phyloP scores from a whole-genome alignment of 2,888 invertebrate species.

The Cephus rjabovi region DNA sequence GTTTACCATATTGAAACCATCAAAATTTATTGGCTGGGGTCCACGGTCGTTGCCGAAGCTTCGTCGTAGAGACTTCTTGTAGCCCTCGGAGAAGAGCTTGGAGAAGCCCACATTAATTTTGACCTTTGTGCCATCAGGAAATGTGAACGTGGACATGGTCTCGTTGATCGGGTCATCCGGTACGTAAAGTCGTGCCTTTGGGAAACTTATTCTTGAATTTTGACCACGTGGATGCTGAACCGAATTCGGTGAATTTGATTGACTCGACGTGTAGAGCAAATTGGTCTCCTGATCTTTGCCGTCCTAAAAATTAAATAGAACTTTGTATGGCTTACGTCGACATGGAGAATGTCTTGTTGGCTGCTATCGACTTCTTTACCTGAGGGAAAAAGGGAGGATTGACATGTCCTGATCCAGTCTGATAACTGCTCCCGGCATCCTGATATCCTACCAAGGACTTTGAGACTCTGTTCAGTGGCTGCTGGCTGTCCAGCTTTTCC shows the following conservation, averaged over 20 bases:
- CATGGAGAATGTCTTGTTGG: not conserved
- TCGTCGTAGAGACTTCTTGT: slow-evolving; percentile 33
- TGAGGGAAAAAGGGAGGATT: slow-evolving; percentile 32
- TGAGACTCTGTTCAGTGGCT: slow-evolving; percentile 25
- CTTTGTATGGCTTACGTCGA: not conserved
- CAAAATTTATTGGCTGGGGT: slow-evolving; percentile 34
- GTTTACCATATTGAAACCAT: slow-evolving; percentile 38
- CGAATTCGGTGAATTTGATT: slow-evolving; percentile 10
- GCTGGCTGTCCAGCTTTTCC: not conserved
- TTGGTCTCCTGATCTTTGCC: slow-evolving; percentile 29
- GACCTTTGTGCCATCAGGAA: slow-evolving; percentile 38
- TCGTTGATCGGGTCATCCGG: slow-evolving; percentile 30
- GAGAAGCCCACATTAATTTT: slow-evolving; percentile 37
- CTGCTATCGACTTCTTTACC: slow-evolving; percentile 18
- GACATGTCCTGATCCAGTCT: slow-evolving; percentile 7
- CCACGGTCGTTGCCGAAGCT: slow-evolving; percentile 33
- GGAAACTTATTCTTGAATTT: not conserved
- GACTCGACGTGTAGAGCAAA: slow-evolving; percentile 18
- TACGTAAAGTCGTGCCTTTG: slow-evolving; percentile 32
- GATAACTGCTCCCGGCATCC: slow-evolving; percentile 18
- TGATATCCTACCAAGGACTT: slow-evolving; percentile 26
- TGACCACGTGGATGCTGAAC: slow-evolving; percentile 3
- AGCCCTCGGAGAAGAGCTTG: slow-evolving; percentile 35
- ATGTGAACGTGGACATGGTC: slow-evolving; percentile 31
- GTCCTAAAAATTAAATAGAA: slow-evolving; percentile 23